These are phyloP conservation scores for Microctenopoma steveboyesi DNA, from an alignment of 2,797 vertebrate genomes.

Conservation along the genomic window DNA sequence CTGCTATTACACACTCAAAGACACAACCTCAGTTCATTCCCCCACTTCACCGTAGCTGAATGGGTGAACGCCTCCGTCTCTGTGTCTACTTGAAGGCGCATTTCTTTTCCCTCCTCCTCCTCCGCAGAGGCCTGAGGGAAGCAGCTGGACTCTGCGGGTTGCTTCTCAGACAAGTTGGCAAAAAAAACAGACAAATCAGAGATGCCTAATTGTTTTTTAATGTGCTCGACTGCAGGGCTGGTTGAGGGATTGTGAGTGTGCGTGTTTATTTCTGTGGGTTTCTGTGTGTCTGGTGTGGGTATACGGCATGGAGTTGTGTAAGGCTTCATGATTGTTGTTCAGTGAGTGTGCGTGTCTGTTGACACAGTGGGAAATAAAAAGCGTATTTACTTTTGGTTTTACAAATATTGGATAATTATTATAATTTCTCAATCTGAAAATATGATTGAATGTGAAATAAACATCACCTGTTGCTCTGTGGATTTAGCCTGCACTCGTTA, in stretches of 20 bases:
- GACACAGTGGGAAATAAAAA: background rate
- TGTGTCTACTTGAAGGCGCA: slow-evolving; percentile 29
- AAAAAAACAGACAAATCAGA: slow-evolving; percentile 70
- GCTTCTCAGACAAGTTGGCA: slow-evolving; percentile 39
- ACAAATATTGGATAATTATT: slow-evolving; percentile 40
- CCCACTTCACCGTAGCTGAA: slow-evolving; percentile 32
- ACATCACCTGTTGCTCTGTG: slow-evolving; percentile 6
- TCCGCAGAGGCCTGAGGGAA: slow-evolving; percentile 50
- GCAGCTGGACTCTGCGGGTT: slow-evolving; percentile 63
- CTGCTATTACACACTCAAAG: slow-evolving; percentile 58
- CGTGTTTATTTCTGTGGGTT: slow-evolving; percentile 16
- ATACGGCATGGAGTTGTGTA: background rate
- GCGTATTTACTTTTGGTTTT: slow-evolving; percentile 14
- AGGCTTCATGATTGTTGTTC: background rate
- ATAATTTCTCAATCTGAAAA: slow-evolving; percentile 25
- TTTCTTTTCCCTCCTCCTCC: slow-evolving; percentile 1
- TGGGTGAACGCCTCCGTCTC: slow-evolving; percentile 11
- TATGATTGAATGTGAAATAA: slow-evolving; percentile 44
- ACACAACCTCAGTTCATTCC: slow-evolving; percentile 42
- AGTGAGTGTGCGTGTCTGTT: background rate
- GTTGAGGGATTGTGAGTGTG: slow-evolving; percentile 7
- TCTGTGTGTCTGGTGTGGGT: background rate
- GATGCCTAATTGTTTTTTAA: slow-evolving; percentile 76
- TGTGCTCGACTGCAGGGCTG: slow-evolving; percentile 53
- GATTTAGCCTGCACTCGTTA: background rate